Evolutionary conservation across 2,113 vertebrate species (phyloP).

Genomic region (Leucoraja erinaceus): DNA sequence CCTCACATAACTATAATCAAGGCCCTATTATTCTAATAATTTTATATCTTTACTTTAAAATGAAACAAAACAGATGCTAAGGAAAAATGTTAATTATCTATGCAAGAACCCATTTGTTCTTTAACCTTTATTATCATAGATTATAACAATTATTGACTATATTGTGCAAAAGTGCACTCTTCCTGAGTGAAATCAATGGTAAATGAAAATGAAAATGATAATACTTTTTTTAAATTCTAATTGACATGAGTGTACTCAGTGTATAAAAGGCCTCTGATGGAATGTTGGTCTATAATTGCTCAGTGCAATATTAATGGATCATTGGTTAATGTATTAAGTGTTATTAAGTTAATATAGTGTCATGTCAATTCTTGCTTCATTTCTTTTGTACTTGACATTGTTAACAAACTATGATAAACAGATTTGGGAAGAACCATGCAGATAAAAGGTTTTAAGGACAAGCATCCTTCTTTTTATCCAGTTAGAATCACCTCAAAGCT

Average conservation of each 20-base stretch:
- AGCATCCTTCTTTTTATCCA: background rate
- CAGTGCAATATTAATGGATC: background rate
- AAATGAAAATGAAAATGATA: background rate
- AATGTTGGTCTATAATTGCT: constrained; percentile 8
- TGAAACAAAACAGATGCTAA: background rate
- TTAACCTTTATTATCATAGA: background rate
- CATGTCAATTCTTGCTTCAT: background rate
- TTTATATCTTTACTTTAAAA: background rate
- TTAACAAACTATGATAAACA: background rate
- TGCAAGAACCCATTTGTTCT: background rate
- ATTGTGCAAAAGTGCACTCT: background rate
- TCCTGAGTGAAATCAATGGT: background rate
- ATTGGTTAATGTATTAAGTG: constrained; percentile 31
- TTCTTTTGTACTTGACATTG: background rate
- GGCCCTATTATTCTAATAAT: background rate
- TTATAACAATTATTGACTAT: background rate
- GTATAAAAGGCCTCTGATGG: background rate
- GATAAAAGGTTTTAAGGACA: background rate
- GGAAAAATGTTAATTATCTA: constrained; percentile 9
- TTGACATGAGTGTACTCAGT: background rate
- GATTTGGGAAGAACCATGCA: background rate
- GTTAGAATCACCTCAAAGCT: background rate
- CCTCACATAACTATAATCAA: background rate
- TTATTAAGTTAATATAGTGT: constrained; percentile 21
- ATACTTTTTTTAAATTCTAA: background rate